Percentiles rank a stretch among this genome's conserved stretches.
Conservation (phyloP, 1,140 invertebrate species). For the Brachionus manjavacas region DNA sequence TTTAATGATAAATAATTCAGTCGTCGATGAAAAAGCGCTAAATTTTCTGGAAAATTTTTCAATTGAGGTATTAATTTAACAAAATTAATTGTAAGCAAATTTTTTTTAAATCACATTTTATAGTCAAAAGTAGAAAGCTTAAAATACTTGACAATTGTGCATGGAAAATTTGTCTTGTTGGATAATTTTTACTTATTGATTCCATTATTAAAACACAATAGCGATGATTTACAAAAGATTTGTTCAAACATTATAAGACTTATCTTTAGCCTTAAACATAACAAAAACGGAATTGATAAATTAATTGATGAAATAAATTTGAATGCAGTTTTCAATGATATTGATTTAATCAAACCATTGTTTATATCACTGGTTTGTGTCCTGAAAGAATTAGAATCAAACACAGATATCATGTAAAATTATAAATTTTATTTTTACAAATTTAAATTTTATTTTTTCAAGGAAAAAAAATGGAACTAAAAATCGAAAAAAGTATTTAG, state of each 20-base stretch:
- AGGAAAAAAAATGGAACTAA: not conserved
- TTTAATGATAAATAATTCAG: not conserved
- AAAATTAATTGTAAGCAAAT: too few relatives aligned
- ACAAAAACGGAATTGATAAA: not conserved
- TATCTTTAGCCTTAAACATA: not conserved
- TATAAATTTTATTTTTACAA: not conserved
- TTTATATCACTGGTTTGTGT: not conserved
- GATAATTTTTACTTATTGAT: conserved; percentile 17
- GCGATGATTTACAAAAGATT: not conserved
- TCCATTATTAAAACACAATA: not conserved
- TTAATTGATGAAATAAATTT: not conserved
- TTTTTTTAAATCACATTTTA: not conserved
- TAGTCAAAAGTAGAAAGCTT: not conserved
- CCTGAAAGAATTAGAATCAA: not conserved
- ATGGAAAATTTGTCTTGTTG: not conserved
- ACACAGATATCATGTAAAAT: not conserved
- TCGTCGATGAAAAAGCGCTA: not conserved
- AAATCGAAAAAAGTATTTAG: not conserved
- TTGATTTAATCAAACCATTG: not conserved
- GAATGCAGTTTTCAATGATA: not conserved
- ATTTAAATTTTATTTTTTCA: not conserved
- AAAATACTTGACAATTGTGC: not conserved
- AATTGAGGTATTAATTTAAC: not conserved
- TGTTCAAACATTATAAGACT: not conserved
- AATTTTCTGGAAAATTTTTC: not conserved